Base-by-base conservation (phyloP, 1,140 invertebrate genomes). In the Temnothorax nylanderi region DNA sequence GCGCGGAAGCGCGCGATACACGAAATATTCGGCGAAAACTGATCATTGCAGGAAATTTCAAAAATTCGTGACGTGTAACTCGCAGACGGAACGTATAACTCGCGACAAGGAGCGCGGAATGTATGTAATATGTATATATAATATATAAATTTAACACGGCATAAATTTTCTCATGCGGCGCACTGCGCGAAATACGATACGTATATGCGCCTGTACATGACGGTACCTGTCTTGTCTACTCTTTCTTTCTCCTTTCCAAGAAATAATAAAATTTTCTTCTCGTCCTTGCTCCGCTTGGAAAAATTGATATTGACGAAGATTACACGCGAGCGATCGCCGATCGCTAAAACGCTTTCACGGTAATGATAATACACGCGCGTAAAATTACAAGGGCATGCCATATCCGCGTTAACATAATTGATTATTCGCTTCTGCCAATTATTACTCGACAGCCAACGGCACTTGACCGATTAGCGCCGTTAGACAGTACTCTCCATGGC, bases 401-500 rank as follows among this genome's bases (percentile, higher is more conserved):
- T 37, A 54, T 80, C 16, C 37, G 32, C 34, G 49, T 18, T 71
- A 54, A 51, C 32, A 37, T 64, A 65, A 60, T 72, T 41, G 47
- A 32, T 71, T 76, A 89, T 81, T 87, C 58, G 54, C 64, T 34
- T 54, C 54, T 41, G 60, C 72, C 62, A 88, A 90, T 90, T 88
- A 90, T 90, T 88, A 65, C 56, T 74, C 41, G 13, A 26, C 56
- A 18, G 65, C 21, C 32, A 26, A 56, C 64, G n/a, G 47, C 64
- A 60, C 64, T 62, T 75, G 62, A 90, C 87, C 89, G 89, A 90
- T 90, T 90, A 90, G 75, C 49, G 62, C 71, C 58, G 78, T 89
- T 89, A 90, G 80, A n/a, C 44, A 49, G n/a, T 51, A 41, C 56
- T 44, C 85, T 58, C 85, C 13, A 41, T 34, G 37, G 75, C 21